Conservation (phyloP, 2,888 invertebrate species). For the Agrotis puta region DNA sequence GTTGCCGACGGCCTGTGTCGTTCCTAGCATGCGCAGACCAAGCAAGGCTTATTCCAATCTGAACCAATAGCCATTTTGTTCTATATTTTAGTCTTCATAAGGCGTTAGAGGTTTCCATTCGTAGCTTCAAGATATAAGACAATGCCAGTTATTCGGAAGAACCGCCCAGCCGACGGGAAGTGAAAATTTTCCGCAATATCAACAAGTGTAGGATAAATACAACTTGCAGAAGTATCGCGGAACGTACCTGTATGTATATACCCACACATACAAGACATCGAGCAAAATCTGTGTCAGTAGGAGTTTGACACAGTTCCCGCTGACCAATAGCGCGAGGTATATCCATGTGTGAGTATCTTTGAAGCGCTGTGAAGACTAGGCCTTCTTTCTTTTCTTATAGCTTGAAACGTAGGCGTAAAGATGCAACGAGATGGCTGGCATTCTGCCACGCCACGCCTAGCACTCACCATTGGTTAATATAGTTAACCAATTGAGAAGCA, state of each 20-base stretch:
- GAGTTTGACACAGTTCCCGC: neutral
- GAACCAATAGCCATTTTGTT: conserved; percentile 39
- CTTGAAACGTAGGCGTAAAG: conserved; percentile 76
- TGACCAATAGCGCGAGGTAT: conserved; percentile 24
- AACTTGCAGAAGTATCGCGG: conserved; percentile 51
- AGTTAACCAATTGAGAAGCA: conserved; percentile 90
- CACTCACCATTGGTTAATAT: conserved; percentile 89
- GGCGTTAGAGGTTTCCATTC: conserved; percentile 41
- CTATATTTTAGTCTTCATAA: conserved; percentile 25
- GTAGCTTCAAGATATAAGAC: conserved; percentile 40
- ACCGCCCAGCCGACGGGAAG: conserved; percentile 63
- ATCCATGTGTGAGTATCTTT: conserved; percentile 9
- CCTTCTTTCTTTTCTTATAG: conserved; percentile 46
- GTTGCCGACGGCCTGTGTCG: conserved; percentile 4
- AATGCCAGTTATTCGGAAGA: conserved; percentile 59
- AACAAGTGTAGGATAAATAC: conserved; percentile 77
- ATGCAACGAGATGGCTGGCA: conserved; percentile 84
- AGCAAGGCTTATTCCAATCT: neutral
- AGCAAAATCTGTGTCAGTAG: neutral
- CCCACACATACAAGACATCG: neutral
- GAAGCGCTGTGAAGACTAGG: conserved; percentile 32
- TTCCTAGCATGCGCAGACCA: conserved; percentile 12
- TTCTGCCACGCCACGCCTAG: conserved; percentile 90
- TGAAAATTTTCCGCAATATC: conserved; percentile 73
- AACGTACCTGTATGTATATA: neutral